Evolutionary conservation across 2,113 vertebrate genomes (phyloP).

Genomic region (Istiophorus platypterus): DNA sequence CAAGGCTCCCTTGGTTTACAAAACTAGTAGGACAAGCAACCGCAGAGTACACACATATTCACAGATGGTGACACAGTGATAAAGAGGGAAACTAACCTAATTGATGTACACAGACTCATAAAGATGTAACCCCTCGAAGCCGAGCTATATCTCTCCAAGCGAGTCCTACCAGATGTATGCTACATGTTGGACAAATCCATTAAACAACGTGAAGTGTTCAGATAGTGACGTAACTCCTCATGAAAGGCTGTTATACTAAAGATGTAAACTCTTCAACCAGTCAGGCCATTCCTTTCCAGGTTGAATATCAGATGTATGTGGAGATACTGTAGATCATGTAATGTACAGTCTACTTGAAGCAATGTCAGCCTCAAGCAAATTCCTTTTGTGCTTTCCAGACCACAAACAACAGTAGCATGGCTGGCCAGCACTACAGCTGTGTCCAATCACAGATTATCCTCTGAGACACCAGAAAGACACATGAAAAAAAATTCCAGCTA

Average conservation of each 20-base stretch:
- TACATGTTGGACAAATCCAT: neutral
- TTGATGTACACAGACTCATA: neutral
- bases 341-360: neutral
- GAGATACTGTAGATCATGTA: neutral
- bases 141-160: neutral
- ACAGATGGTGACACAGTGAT: neutral
- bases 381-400: neutral
- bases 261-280: neutral
- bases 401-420: neutral
- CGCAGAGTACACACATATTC: neutral
- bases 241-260: neutral
- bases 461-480: neutral
- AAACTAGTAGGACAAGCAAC: constrained; percentile 13
- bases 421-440: neutral
- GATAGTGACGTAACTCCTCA: neutral
- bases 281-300: neutral
- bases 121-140: neutral
- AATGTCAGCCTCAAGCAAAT: neutral
- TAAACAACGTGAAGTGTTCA: neutral
- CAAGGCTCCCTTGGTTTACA: constrained; percentile 21
- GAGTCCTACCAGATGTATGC: neutral
- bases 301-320: neutral
- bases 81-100: neutral
- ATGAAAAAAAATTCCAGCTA: neutral
- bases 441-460: neutral